phyloP scores from a whole-genome alignment of 2,113 vertebrate species.

The Xiphias gladius region DNA sequence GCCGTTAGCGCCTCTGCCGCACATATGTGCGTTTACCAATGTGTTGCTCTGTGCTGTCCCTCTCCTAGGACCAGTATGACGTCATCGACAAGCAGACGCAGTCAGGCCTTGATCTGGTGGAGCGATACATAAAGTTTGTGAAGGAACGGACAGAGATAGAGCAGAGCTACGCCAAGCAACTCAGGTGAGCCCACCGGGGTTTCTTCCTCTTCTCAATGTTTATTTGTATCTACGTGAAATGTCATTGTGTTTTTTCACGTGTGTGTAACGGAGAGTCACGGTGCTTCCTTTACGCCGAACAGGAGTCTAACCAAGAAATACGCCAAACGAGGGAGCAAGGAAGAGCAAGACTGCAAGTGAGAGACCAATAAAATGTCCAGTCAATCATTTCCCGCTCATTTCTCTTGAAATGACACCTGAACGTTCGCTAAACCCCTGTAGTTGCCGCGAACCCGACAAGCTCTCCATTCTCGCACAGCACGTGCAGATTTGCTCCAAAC shows the following conservation, averaged over 20 bases:
- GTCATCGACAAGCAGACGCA: conserved; percentile 91
- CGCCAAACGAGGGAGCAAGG: conserved; percentile 77
- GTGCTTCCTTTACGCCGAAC: neutral
- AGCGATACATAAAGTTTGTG: conserved; percentile 91
- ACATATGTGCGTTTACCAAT: neutral
- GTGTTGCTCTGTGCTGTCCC: neutral
- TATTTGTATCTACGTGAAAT: neutral
- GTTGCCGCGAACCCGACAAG: neutral
- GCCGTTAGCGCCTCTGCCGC: neutral
- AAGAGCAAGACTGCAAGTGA: conserved; percentile 85
- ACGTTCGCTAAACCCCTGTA: too few relatives aligned
- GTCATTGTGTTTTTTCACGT: neutral
- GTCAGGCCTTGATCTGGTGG: conserved; percentile 88
- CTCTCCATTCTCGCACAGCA: too few relatives aligned
- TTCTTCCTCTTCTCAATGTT: neutral
- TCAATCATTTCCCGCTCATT: neutral
- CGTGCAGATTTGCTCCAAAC: too few relatives aligned
- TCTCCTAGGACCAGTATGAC: conserved; percentile 89
- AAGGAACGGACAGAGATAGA: conserved; percentile 90
- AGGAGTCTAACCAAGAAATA: conserved; percentile 82
- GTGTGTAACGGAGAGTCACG: neutral
- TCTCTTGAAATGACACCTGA: too few relatives aligned
- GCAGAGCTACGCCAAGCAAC: conserved; percentile 89
- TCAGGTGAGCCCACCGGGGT: conserved; percentile 76
- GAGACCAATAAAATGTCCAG: conserved; percentile 13